Evolutionary conservation across 2,113 vertebrate species (phyloP).

Genomic region (Puntigrus tetrazona): DNA sequence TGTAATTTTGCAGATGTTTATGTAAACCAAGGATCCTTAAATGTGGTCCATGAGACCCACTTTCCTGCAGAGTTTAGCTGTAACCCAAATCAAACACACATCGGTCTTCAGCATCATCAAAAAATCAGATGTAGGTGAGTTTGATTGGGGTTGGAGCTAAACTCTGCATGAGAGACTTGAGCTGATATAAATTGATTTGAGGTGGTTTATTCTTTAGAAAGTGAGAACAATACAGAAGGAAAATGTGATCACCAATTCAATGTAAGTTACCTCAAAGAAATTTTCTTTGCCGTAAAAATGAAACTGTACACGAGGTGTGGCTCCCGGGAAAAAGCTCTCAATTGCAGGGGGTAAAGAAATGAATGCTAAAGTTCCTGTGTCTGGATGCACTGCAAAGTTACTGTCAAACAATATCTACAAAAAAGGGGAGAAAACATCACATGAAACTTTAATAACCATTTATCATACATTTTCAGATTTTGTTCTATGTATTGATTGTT

Average conservation of each 20-base stretch:
- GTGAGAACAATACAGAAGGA: not conserved
- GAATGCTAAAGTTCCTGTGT: conserved; percentile 63
- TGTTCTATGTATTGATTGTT: not conserved
- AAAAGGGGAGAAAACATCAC: not conserved
- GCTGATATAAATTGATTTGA: not conserved
- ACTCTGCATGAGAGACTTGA: too few species aligned
- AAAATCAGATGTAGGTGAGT: too few species aligned
- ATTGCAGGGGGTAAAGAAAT: conserved; percentile 81
- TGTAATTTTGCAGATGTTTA: not conserved
- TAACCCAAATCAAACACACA: too few species aligned
- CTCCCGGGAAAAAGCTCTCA: conserved; percentile 61
- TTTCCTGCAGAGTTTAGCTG: too few species aligned
- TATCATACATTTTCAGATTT: not conserved
- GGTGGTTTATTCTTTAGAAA: not conserved
- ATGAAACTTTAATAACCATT: not conserved
- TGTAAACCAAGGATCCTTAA: too few species aligned
- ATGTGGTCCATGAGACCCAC: too few species aligned
- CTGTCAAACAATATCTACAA: conserved; percentile 74
- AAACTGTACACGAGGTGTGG: conserved; percentile 81
- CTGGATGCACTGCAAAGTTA: conserved; percentile 58
- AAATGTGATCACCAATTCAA: not conserved
- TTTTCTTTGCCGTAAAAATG: conserved; percentile 80
- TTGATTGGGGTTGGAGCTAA: too few species aligned
- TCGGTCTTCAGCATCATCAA: too few species aligned
- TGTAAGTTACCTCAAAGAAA: conserved; percentile 80